These are phyloP conservation scores for Cyclopterus lumpus DNA, from an alignment of 2,797 vertebrate species.

Conservation along the genomic window DNA sequence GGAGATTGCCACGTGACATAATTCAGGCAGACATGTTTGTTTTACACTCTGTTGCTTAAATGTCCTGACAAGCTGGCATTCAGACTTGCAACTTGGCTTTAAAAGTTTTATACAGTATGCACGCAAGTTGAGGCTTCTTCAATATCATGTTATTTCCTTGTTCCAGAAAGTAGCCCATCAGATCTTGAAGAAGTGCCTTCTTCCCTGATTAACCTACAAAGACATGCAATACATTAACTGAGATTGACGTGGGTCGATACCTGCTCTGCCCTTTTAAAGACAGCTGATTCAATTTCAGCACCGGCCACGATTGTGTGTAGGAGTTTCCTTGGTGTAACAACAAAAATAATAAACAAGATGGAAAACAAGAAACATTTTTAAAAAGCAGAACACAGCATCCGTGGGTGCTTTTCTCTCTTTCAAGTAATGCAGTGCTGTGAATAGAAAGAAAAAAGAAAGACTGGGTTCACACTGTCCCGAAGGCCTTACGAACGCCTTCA, in stretches of 20 bases:
- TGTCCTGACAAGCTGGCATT: background rate
- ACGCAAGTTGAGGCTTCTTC: background rate
- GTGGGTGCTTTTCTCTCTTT: background rate
- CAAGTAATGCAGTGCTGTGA: background rate
- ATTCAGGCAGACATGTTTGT: background rate
- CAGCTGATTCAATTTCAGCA: background rate
- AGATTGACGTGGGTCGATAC: background rate
- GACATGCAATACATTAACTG: slow-evolving; percentile 2
- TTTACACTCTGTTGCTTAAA: background rate
- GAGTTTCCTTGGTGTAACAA: slow-evolving; percentile 1
- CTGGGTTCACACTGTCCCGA: background rate
- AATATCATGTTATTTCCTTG: slow-evolving; percentile 10
- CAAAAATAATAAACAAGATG: background rate
- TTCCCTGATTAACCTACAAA: slow-evolving; percentile 6
- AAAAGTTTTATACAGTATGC: background rate
- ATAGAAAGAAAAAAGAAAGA: background rate
- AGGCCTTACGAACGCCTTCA: background rate
- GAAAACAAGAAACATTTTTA: background rate
- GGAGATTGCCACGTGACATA: background rate
- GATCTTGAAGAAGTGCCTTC: background rate
- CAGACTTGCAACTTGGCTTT: background rate
- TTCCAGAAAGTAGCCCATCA: slow-evolving; percentile 10
- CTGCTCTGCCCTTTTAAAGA: background rate
- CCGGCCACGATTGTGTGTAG: slow-evolving; percentile 6
- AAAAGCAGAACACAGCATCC: background rate